phyloP scores from a whole-genome alignment of 1,140 invertebrate genomes.

The Paracyclopina nana region DNA sequence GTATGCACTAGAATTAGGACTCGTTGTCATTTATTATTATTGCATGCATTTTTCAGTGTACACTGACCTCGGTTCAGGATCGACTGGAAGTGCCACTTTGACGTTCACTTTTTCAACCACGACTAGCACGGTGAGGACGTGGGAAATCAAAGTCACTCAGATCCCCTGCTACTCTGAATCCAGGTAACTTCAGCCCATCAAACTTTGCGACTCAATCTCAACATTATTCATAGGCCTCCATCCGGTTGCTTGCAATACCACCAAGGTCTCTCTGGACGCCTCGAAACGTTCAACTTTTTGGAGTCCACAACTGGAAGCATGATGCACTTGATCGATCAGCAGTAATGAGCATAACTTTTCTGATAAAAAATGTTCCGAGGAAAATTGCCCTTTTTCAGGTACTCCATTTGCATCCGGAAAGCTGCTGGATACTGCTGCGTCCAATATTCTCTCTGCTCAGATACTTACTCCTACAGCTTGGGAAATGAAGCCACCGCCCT shows the following conservation, averaged over 20 bases:
- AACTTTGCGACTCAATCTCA: neutral
- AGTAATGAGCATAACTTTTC: neutral
- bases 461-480: neutral
- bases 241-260: neutral
- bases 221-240: neutral
- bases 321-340: neutral
- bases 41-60: neutral
- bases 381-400: neutral
- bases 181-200: neutral
- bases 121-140: neutral
- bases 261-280: neutral
- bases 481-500: no score
- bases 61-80: neutral
- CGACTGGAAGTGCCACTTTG: neutral
- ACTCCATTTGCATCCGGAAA: constrained; percentile 1
- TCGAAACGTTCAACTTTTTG: neutral
- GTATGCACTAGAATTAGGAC: neutral
- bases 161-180: neutral
- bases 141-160: constrained; percentile 4
- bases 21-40: neutral
- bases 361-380: neutral
- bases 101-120: neutral
- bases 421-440: neutral
- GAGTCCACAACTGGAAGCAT: neutral
- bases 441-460: neutral